phyloP scores from a whole-genome alignment of 2,888 invertebrate genomes.

The Conomelus anceps region DNA sequence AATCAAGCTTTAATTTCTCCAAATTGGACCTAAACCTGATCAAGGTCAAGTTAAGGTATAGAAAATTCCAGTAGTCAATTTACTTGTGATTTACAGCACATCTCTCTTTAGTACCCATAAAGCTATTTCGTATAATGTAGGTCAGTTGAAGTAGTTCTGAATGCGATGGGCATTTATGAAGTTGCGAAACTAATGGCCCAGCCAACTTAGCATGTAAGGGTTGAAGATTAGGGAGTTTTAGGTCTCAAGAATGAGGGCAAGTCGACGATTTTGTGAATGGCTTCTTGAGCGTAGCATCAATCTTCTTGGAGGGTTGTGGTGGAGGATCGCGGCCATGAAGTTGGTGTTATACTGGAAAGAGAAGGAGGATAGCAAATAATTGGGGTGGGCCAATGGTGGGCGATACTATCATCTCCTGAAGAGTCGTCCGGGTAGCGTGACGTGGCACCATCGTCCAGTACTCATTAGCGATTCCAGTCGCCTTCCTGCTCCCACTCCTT shows the following conservation, averaged over 20 bases:
- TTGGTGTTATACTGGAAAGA: background rate
- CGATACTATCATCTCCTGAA: background rate
- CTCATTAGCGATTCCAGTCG: background rate
- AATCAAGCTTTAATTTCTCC: background rate
- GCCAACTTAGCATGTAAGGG: background rate
- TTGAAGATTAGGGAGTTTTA: background rate
- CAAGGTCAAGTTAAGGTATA: too few species aligned
- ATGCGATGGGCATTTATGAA: background rate
- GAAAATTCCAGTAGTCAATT: background rate
- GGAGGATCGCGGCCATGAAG: background rate
- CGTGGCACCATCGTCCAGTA: background rate
- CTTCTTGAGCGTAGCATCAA: background rate
- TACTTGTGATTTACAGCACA: background rate
- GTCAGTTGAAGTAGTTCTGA: background rate
- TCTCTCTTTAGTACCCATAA: background rate
- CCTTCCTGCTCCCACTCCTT: background rate
- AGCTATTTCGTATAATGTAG: background rate
- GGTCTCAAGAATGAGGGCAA: background rate
- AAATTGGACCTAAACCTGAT: too few species aligned
- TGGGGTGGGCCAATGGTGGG: background rate
- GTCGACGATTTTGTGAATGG: background rate
- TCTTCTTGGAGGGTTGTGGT: background rate
- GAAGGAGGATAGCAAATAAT: background rate
- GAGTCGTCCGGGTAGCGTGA: background rate
- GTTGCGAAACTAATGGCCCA: background rate